phyloP scores from a whole-genome alignment of 2,113 vertebrate species.

The Sorex araneus region DNA sequence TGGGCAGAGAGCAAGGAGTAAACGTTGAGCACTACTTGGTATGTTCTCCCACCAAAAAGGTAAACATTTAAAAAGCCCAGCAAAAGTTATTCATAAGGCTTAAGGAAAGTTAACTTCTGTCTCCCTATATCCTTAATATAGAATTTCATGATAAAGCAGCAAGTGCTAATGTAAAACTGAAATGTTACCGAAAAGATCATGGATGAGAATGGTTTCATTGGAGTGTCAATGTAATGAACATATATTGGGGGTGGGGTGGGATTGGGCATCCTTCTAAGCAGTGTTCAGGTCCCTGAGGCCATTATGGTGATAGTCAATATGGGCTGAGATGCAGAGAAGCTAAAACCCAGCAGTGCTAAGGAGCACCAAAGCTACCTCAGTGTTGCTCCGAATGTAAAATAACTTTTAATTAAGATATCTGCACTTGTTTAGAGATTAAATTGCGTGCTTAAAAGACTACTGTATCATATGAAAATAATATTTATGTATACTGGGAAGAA shows the following conservation, averaged over 20 bases:
- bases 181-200: neutral
- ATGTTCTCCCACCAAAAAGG: too few species aligned
- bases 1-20: too few species aligned
- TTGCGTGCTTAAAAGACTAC: neutral
- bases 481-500: neutral
- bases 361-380: too few species aligned
- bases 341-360: too few species aligned
- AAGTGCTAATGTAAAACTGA: neutral
- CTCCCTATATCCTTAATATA: neutral
- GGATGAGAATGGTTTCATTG: too few species aligned
- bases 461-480: neutral
- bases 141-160: neutral
- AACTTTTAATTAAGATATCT: neutral
- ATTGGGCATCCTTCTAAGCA: too few species aligned
- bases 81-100: neutral
- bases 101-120: neutral
- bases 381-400: neutral
- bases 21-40: too few species aligned
- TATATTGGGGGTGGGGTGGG: too few species aligned
- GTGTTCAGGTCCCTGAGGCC: too few species aligned
- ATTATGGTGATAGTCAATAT: too few species aligned
- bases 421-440: neutral
- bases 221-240: too few species aligned
- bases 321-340: too few species aligned
- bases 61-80: neutral